Base-by-base conservation (phyloP, 1,140 invertebrate species). In the Idris sp. region DNA sequence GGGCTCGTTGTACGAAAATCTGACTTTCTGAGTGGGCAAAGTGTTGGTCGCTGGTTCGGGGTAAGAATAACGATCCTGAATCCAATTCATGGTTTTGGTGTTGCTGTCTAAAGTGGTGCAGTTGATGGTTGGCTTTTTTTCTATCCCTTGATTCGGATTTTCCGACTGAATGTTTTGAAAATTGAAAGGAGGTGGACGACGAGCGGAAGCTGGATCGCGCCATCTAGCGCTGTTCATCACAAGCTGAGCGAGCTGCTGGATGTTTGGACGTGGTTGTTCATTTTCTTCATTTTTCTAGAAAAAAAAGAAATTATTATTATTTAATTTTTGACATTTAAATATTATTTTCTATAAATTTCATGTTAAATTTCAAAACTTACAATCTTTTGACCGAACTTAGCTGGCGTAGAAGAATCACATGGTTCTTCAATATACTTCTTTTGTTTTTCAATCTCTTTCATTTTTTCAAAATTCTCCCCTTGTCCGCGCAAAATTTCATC, bases 201-300 rank as follows among this genome's bases (percentile, higher is more conserved):
- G 61, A 3, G 16, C 36, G 0, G 58, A 51, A 1, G 73, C 46
- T 3, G 56, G 35, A 35, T 86, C 74, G 18, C 79, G 77, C 86
- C 86, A 87, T 18, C 86, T 82, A 0, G 78, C 80, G 28, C 85
- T 84, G 10, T 87, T 85, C 86, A 86, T 87, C 2, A 88, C 81
- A 1, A 83, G 64, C 8, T 84, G 80, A 13, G 84, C 83, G 3
- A 87, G 61, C 25, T 87, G 84, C 31, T 86, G 85, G 51, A 87
- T 87, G 0, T 2, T 22, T 80, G 85, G 11, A 56, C 19, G 3
- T 31, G 9, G 30, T 64, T 43, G 2, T 77, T 22, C 6, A 22
- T 22, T 6, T 6, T 22, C 19, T 22, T 22, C 6, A 6, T 4
- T 22, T 22, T 6, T 22, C 19, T 6, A 4, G 19, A 22, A 22